Evolutionary conservation across 2,113 vertebrate species (phyloP).

Genomic region (Scalopus aquaticus): DNA sequence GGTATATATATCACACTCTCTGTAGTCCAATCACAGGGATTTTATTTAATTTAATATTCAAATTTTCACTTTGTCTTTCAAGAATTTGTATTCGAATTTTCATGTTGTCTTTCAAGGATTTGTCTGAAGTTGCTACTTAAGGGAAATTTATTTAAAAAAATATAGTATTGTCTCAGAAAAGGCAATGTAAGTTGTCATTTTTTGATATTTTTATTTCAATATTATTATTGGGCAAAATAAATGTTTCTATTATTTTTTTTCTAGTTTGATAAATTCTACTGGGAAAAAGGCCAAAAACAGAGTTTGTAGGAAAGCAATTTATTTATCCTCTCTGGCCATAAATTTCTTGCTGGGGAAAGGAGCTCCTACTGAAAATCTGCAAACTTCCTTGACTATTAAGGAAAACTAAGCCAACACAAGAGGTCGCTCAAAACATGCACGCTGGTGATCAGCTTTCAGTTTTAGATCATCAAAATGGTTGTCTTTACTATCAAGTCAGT

Average conservation of each 20-base stretch:
- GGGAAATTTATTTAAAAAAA: neutral
- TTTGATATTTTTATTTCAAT: conserved; percentile 10
- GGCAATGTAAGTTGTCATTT: neutral
- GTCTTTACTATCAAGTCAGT: neutral
- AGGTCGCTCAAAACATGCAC: conserved; percentile 3
- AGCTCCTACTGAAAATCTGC: neutral
- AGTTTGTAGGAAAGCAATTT: neutral
- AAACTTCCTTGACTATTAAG: neutral
- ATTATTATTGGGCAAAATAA: neutral
- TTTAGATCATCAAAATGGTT: neutral
- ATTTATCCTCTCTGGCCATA: neutral
- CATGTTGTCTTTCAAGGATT: neutral
- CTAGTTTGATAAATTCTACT: neutral
- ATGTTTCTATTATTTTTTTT: neutral
- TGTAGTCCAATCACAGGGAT: neutral
- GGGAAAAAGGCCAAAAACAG: neutral
- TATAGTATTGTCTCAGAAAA: neutral
- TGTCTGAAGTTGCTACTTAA: neutral
- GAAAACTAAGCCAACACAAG: conserved; percentile 25
- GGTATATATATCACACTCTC: neutral
- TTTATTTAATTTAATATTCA: neutral
- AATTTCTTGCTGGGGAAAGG: neutral
- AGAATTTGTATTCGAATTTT: neutral
- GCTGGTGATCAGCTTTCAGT: neutral
- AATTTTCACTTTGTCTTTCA: neutral